A percentile compares a stretch with the other conserved stretches of the same genome.
Conservation (phyloP, 2,888 invertebrate genomes). For the Pyrocoelia pectoralis region DNA sequence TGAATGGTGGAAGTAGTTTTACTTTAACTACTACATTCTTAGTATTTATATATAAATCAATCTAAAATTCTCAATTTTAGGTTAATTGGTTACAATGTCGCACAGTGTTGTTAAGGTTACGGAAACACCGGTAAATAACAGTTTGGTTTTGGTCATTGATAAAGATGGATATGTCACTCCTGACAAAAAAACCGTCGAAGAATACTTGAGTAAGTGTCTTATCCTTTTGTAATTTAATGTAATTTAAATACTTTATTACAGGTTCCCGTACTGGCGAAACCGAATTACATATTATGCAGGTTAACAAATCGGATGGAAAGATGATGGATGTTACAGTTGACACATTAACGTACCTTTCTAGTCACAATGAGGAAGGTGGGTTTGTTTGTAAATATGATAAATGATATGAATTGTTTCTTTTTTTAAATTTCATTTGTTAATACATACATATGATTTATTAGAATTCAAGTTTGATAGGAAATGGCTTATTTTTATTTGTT, state of each 20-base stretch:
- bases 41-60: no score
- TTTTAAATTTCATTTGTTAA: not conserved
- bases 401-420: not conserved
- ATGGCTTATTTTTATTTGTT: not conserved
- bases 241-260: slow-evolving; percentile 36
- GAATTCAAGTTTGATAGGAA: not conserved
- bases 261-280: slow-evolving; percentile 52
- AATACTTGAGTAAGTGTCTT: slow-evolving; percentile 74
- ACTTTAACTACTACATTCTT: no score
- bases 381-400: slow-evolving; percentile 5
- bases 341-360: slow-evolving; percentile 55
- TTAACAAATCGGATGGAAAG: slow-evolving; percentile 55
- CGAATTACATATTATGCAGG: slow-evolving; percentile 56
- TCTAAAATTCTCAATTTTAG: no score
- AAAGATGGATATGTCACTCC: slow-evolving; percentile 86
- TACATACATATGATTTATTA: not conserved
- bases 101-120: slow-evolving; percentile 59
- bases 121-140: slow-evolving; percentile 65
- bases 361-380: slow-evolving; percentile 43
- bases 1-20: no score
- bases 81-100: slow-evolving; percentile 49
- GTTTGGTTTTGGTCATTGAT: slow-evolving; percentile 84
- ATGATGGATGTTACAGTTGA: slow-evolving; percentile 60
- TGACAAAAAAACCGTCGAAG: slow-evolving; percentile 81
- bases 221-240: slow-evolving; percentile 18